Base-by-base conservation (phyloP, 1,140 invertebrate species). In the Panulirus ornatus region DNA sequence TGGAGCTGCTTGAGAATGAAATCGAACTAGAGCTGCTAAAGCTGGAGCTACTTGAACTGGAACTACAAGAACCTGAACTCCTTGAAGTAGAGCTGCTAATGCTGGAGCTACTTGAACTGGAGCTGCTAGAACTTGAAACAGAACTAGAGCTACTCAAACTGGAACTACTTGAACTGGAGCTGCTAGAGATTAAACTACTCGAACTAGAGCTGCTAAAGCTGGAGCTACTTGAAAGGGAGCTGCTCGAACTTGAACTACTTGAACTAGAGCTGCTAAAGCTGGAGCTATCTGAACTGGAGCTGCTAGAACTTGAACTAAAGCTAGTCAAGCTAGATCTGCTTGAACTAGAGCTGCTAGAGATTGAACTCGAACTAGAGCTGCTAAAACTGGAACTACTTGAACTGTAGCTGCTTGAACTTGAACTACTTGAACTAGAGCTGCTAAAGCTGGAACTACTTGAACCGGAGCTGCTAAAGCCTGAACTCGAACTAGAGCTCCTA, bases 91-190 rank as follows among this genome's bases (percentile, higher is more conserved):
- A 81, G 54, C 78, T 63, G 19, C 79, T 82, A 3, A 51, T 58
- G 42, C 76, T 79, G 30, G 76, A 79, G 44, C 0, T 79, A 30
- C 19, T 51, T n/a, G 19, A 27, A 22, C 76, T 79, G 16, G 76
- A 51, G 22, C 76, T 81, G 44, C 22, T 51, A 6, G 19, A 27
- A 63, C 0, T 27, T 30, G 14, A 27, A 30, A 22, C 30, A 30
- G 19, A 27, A 11, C 58, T 63, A 27, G 58, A 30, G 5, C 71
- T 75, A 58, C 78, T 81, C 0, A 22, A 81, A 1, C 27, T 38
- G 1, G 78, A 58, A 58, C 78, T 63, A 42, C 76, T 79, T 3
- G n/a, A 79, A n/a, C n/a, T n/a, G 1, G 78, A 58, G 36, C 78
- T 63, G 76, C 76, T 79, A 8, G n/a, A 79, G 47, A 40, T 42